phyloP scores from a whole-genome alignment of 2,888 invertebrate species.

The Pachydiplax longipennis region DNA sequence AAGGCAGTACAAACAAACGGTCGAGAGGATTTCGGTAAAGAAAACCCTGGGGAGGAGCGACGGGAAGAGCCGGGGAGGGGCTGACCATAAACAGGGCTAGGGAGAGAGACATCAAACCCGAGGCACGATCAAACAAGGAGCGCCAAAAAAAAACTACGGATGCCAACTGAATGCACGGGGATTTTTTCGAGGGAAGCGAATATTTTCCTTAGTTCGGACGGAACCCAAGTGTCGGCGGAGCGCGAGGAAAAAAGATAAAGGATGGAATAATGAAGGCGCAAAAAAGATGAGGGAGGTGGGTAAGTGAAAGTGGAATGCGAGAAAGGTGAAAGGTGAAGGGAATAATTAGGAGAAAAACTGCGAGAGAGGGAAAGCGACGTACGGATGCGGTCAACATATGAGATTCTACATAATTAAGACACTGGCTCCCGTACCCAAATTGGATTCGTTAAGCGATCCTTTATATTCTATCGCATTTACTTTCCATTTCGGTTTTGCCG shows the following conservation, averaged over 20 bases:
- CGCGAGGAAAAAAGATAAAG: neutral
- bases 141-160: neutral
- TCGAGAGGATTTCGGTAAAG: neutral
- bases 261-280: neutral
- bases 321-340: neutral
- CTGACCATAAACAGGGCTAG: too few species aligned
- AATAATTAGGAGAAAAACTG: neutral
- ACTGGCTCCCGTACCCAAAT: too few species aligned
- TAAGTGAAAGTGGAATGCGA: neutral
- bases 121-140: neutral
- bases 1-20: slow-evolving; percentile 26
- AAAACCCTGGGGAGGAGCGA: neutral
- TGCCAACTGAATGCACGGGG: neutral
- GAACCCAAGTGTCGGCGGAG: neutral
- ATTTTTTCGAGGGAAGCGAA: neutral
- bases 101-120: neutral
- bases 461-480: too few species aligned
- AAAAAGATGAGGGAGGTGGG: neutral
- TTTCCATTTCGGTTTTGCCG: too few species aligned
- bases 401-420: too few species aligned
- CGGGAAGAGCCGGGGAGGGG: neutral
- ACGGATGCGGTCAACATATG: neutral
- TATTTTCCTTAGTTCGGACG: too few species aligned
- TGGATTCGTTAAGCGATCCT: too few species aligned
- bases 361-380: neutral